Evolutionary conservation across 1,140 invertebrate genomes (phyloP).

Genomic region (Stegodyphus mimosarum): DNA sequence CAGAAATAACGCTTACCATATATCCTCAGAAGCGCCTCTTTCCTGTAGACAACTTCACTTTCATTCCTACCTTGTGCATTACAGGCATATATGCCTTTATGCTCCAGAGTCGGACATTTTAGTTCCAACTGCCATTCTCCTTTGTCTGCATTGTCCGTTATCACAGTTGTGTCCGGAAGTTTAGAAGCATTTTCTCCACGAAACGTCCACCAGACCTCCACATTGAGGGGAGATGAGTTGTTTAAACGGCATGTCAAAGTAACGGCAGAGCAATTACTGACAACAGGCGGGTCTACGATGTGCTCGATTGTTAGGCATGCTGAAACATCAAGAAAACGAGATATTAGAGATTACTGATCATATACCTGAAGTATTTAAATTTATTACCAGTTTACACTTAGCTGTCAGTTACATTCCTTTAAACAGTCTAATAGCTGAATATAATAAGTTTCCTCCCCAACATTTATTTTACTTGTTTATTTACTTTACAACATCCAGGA

Average conservation of each 20-base stretch:
- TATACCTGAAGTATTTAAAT: not conserved
- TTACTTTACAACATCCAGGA: too few relatives aligned
- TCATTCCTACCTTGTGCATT: slow-evolving; percentile 62
- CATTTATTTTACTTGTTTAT: too few relatives aligned
- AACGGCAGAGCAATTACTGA: slow-evolving; percentile 62
- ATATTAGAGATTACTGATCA: too few relatives aligned
- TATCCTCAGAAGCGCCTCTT: slow-evolving; percentile 63
- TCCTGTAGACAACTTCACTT: slow-evolving; percentile 62
- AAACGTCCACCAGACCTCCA: slow-evolving; percentile 64
- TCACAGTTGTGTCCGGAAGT: slow-evolving; percentile 60
- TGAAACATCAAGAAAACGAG: slow-evolving; percentile 11
- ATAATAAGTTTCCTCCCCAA: too few relatives aligned
- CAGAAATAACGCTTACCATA: slow-evolving; percentile 59
- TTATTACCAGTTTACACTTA: not conserved
- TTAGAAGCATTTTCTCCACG: slow-evolving; percentile 64
- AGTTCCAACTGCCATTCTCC: slow-evolving; percentile 61
- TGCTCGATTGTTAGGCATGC: slow-evolving; percentile 56
- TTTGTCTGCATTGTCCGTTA: slow-evolving; percentile 43
- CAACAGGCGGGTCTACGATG: slow-evolving; percentile 59
- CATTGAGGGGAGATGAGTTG: slow-evolving; percentile 7
- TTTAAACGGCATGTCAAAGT: slow-evolving; percentile 61
- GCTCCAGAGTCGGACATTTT: slow-evolving; percentile 61
- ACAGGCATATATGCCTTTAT: slow-evolving; percentile 62
- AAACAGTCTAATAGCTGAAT: not conserved
- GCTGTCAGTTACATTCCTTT: not conserved